These are phyloP conservation scores for Pachyuromys duprasi DNA, from an alignment of 2,797 vertebrate species.

Conservation along the genomic window DNA sequence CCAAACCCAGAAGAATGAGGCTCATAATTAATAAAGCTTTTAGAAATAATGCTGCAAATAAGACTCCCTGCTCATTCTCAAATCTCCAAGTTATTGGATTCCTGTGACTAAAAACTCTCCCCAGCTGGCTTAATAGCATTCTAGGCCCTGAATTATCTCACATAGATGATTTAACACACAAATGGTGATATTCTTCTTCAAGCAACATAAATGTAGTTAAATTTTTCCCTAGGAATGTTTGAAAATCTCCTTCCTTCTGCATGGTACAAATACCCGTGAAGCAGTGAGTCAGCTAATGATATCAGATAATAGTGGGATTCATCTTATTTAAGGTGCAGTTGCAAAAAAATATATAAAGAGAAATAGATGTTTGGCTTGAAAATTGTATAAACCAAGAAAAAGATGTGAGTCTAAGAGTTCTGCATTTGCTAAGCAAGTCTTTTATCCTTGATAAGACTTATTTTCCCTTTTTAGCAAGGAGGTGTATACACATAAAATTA, in stretches of 20 bases:
- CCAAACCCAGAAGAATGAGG: conserved; percentile 47
- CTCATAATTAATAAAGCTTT: conserved; percentile 70
- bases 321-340: conserved; percentile 11
- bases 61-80: conserved; percentile 18
- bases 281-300: not conserved
- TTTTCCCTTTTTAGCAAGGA: not conserved
- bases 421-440: not conserved
- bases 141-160: conserved; percentile 30
- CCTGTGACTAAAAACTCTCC: conserved; percentile 32
- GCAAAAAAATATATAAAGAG: not conserved
- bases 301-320: not conserved
- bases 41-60: conserved; percentile 60
- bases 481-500: not conserved
- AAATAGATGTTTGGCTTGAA: conserved; percentile 2
- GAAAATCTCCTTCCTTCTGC: conserved; percentile 16
- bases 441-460: not conserved
- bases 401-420: not conserved
- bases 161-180: conserved; percentile 44
- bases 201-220: conserved; percentile 9
- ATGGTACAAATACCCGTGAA: conserved; percentile 32
- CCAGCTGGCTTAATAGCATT: conserved; percentile 31
- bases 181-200: conserved; percentile 43
- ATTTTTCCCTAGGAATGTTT: not conserved
- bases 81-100: conserved; percentile 43
- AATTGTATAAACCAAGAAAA: conserved; percentile 22